phyloP scores from a whole-genome alignment of 1,140 invertebrate species.

The Amphibalanus amphitrite region DNA sequence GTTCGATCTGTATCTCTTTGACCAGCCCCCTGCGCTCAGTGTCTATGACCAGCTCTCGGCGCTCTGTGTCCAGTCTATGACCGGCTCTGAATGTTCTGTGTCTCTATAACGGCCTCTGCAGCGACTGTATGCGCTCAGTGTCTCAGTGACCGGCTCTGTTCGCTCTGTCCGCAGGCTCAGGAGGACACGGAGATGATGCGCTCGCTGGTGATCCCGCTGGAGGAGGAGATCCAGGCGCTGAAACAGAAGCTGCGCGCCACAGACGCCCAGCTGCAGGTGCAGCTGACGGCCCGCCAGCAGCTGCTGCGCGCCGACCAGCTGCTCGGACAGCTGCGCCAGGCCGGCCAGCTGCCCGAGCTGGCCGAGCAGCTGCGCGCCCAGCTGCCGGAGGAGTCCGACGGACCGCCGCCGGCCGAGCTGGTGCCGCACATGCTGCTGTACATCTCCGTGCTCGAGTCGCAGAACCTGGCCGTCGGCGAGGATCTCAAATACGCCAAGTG shows the following conservation, averaged over 20 bases:
- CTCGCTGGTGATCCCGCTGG: slow-evolving; percentile 72
- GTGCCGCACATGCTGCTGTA: slow-evolving; percentile 40
- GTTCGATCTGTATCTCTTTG: no score
- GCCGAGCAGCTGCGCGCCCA: slow-evolving; percentile 40
- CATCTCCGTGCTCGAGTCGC: slow-evolving; percentile 34
- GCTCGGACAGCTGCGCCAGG: slow-evolving; percentile 37
- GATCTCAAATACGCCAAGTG: slow-evolving; percentile 21
- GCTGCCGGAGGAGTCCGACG: slow-evolving; percentile 33
- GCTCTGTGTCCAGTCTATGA: no score
- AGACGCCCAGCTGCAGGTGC: slow-evolving; percentile 57
- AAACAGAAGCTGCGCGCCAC: slow-evolving; percentile 70
- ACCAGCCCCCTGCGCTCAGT: no score
- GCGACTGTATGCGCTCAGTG: no score
- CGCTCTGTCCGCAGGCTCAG: slow-evolving; percentile 44
- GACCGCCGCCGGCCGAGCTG: slow-evolving; percentile 29
- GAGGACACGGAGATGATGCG: slow-evolving; percentile 77
- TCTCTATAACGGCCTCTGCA: no score
- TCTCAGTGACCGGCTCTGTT: no score
- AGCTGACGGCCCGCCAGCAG: slow-evolving; percentile 26
- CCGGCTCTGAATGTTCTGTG: no score
- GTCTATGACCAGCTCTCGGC: no score
- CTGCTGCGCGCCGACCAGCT: slow-evolving; percentile 47
- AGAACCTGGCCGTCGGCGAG: slow-evolving; percentile 32
- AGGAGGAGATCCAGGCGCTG: slow-evolving; percentile 75
- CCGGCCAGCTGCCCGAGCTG: slow-evolving; percentile 39